Conservation (phyloP, 30 jellyfish, hydroid and myxozoan genomes). For the Turritopsis rubra region DNA sequence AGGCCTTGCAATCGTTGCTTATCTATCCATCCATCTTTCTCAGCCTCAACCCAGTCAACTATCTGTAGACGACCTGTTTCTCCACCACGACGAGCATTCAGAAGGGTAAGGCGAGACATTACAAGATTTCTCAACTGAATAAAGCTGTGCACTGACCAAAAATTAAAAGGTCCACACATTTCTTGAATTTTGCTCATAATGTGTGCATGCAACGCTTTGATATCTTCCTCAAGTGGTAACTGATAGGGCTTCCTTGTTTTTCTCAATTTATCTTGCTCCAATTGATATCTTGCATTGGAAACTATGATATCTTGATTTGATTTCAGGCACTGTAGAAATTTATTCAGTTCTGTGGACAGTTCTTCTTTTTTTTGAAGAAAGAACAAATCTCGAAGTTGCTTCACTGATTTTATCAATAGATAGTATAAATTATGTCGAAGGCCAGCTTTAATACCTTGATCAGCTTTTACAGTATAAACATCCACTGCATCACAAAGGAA, state of each 20-base stretch:
- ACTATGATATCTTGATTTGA: not conserved
- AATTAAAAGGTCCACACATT: not conserved
- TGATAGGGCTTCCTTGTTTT: not conserved
- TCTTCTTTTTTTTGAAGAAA: not conserved
- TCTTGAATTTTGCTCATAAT: not conserved
- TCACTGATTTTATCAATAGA: conserved; percentile 10
- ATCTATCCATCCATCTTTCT: not conserved
- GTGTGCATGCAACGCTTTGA: not conserved
- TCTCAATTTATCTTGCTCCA: not conserved
- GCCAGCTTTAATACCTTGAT: conserved; percentile 8
- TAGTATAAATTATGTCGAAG: conserved; percentile 2
- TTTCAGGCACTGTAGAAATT: not conserved
- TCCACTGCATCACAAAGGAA: conserved; percentile 11
- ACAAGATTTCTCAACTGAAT: not conserved
- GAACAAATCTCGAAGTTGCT: not conserved
- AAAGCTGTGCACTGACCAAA: conserved; percentile 12
- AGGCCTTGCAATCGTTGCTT: not conserved
- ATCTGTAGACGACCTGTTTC: conserved; percentile 14
- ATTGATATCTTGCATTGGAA: not conserved
- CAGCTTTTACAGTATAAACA: conserved; percentile 1
- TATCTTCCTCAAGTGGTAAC: not conserved
- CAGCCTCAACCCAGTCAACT: conserved; percentile 18
- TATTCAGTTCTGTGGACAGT: conserved; percentile 2
- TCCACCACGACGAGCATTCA: conserved; percentile 17
- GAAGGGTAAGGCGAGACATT: not conserved